Conservation (phyloP, 2,113 vertebrate genomes). For the Thamnophis sirtalis region DNA sequence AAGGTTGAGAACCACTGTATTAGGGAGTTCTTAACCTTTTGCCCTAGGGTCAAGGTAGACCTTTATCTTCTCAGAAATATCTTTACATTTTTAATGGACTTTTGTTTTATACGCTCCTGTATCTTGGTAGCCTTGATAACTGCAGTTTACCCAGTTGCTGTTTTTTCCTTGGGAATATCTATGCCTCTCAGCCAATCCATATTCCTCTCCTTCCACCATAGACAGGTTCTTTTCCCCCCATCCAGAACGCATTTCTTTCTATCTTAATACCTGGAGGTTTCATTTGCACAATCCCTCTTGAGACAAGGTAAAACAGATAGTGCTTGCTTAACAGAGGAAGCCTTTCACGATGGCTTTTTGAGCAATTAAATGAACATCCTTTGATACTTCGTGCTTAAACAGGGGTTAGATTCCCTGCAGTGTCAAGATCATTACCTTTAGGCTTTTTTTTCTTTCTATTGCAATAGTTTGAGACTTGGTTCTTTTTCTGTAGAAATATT, state of each 20-base stretch:
- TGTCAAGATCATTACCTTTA: neutral
- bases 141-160: neutral
- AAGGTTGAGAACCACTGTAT: too few species aligned
- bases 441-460: neutral
- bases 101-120: neutral
- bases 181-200: neutral
- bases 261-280: neutral
- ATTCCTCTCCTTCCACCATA: neutral
- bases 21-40: neutral
- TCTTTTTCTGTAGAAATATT: neutral
- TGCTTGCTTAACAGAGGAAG: neutral
- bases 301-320: neutral
- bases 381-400: neutral
- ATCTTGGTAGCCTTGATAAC: neutral
- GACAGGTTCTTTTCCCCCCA: neutral
- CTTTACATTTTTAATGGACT: neutral
- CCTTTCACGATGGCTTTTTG: neutral
- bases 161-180: neutral
- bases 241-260: neutral
- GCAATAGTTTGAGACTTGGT: neutral
- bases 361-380: neutral
- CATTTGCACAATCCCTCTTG: neutral
- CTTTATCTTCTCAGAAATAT: neutral
- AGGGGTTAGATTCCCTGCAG: neutral
- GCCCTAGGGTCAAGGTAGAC: neutral